These are phyloP conservation scores for Drosophila equinoxialis DNA, from an alignment of 1,140 invertebrate species.

Conservation along the genomic window DNA sequence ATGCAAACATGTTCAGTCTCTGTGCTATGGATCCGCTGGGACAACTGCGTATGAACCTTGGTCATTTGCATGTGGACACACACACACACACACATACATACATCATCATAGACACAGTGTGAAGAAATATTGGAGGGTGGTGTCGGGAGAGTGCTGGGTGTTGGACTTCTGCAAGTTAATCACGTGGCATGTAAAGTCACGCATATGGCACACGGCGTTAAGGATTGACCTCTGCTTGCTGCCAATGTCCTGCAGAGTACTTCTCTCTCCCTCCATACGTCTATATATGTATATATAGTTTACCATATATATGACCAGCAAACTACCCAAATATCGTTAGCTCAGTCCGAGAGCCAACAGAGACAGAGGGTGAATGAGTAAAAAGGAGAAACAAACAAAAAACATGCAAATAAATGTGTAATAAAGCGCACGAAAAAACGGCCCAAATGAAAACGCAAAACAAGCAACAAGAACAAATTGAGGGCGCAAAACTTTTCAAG, in stretches of 20 bases:
- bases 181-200: slow-evolving; percentile 77
- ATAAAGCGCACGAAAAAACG: slow-evolving; percentile 47
- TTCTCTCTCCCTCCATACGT: not conserved
- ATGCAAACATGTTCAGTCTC: slow-evolving; percentile 62
- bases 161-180: slow-evolving; percentile 64
- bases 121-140: not conserved
- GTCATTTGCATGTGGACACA: slow-evolving; percentile 63
- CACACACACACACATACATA: slow-evolving; percentile 29
- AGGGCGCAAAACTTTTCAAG: slow-evolving; percentile 59
- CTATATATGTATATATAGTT: not conserved
- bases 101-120: not conserved
- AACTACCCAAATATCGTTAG: slow-evolving; percentile 35
- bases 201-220: slow-evolving; percentile 32
- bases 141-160: not conserved
- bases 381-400: not conserved
- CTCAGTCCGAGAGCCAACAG: slow-evolving; percentile 18
- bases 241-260: not conserved
- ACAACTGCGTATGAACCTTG: slow-evolving; percentile 50
- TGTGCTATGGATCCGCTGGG: slow-evolving; percentile 4
- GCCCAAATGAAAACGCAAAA: slow-evolving; percentile 17
- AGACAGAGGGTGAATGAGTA: not conserved
- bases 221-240: slow-evolving; percentile 21
- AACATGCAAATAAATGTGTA: slow-evolving; percentile 56
- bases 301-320: slow-evolving; percentile 31
- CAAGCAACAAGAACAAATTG: slow-evolving; percentile 35